A percentile compares a stretch with the other conserved stretches of the same genome.
Evolutionary conservation across 2,113 vertebrate species (phyloP).

Genomic region (Malaclemys terrapin): DNA sequence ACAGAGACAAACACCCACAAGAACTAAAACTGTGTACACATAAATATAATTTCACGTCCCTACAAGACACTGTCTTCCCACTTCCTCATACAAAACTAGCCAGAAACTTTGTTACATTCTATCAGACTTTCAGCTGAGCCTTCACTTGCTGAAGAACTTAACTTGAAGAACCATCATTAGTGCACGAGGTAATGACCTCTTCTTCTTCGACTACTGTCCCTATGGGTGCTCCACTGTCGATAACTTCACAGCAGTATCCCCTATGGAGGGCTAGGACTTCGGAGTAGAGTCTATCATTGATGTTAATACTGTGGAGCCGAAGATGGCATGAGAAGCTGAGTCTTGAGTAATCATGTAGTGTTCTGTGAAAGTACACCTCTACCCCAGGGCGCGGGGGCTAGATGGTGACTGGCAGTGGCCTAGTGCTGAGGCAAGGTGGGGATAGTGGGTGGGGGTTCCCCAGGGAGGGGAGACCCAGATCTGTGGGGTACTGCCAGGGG

Average conservation of each 20-base stretch:
- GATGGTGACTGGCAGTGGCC: too few relatives aligned
- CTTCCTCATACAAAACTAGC: not conserved
- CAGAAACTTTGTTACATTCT: fast-evolving
- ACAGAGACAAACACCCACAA: not conserved
- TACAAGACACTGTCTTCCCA: not conserved
- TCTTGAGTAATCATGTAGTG: not conserved
- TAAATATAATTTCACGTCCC: not conserved
- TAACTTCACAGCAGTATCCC: not conserved
- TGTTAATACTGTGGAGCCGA: not conserved
- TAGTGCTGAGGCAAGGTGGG: too few relatives aligned
- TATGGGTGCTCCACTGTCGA: not conserved
- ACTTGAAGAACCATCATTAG: not conserved
- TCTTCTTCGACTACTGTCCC: not conserved
- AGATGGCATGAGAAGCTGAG: not conserved
- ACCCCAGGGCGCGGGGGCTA: too few relatives aligned
- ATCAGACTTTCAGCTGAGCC: not conserved
- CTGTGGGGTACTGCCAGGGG: too few relatives aligned
- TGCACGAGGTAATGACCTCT: not conserved
- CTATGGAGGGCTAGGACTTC: not conserved
- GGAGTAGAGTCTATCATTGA: not conserved
- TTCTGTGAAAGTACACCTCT: not conserved
- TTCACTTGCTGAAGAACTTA: not conserved
- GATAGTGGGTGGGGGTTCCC: too few relatives aligned
- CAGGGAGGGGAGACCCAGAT: too few relatives aligned
- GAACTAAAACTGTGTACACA: not conserved